Evolutionary conservation across 2,113 vertebrate species (phyloP).

Genomic region (Triplophysa siluroides): DNA sequence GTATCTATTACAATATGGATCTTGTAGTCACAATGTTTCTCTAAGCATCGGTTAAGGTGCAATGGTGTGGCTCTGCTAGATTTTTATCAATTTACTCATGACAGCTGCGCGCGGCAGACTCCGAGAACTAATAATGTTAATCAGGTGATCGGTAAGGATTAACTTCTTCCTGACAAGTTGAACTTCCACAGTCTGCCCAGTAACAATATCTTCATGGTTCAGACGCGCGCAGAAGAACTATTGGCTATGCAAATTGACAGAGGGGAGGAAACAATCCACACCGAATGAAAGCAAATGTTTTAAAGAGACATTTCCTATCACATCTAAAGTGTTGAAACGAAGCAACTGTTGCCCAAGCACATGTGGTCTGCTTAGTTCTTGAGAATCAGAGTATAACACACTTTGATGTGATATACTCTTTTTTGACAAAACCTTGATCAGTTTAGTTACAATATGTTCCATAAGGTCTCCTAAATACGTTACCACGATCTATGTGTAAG

Average conservation of each 20-base stretch:
- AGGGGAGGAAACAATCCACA: conserved; percentile 77
- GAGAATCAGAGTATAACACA: background rate
- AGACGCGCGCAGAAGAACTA: conserved; percentile 81
- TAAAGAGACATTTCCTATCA: conserved; percentile 77
- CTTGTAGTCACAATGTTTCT: background rate
- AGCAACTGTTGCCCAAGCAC: background rate
- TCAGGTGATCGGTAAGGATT: conserved; percentile 31
- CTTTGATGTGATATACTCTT: too few relatives aligned
- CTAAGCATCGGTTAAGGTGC: background rate
- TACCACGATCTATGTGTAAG: background rate
- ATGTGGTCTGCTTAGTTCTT: background rate
- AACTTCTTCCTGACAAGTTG: conserved; percentile 20
- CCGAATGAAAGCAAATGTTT: conserved; percentile 63
- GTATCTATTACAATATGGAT: background rate
- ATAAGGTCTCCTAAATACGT: background rate
- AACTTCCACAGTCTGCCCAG: conserved; percentile 84
- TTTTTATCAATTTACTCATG: background rate
- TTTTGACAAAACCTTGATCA: too few relatives aligned
- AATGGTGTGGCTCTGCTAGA: background rate
- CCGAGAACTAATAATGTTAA: background rate
- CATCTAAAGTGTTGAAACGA: conserved; percentile 52
- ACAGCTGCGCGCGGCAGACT: background rate
- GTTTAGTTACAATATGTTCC: background rate
- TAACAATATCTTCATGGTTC: conserved; percentile 86
- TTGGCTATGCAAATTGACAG: conserved; percentile 90